Evolutionary conservation across 1,140 invertebrate genomes (phyloP).

Genomic region (Aethina tumida): DNA sequence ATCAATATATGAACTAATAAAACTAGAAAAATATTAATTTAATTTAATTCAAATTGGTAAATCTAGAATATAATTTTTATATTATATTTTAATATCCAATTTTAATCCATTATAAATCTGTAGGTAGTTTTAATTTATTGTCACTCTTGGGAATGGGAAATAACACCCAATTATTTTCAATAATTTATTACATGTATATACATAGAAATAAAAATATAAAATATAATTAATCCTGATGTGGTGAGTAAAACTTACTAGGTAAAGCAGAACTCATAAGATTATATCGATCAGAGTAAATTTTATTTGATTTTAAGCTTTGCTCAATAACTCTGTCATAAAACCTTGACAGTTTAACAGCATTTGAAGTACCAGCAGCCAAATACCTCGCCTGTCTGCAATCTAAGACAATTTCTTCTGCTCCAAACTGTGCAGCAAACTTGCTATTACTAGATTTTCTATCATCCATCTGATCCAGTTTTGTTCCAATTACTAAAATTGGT

Average conservation of each 20-base stretch:
- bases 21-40: no score
- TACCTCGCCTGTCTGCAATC: conserved; percentile 72
- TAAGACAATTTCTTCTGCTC: conserved; percentile 86
- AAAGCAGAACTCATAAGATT: conserved; percentile 24
- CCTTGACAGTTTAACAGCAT: conserved; percentile 80
- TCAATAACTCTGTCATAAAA: conserved; percentile 84
- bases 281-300: conserved; percentile 24
- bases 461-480: conserved; percentile 78
- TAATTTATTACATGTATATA: no score
- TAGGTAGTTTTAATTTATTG: no score
- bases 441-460: conserved; percentile 48
- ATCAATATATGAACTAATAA: no score
- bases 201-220: no score
- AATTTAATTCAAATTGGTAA: no score
- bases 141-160: no score
- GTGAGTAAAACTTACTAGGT: conserved; percentile 32
- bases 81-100: no score
- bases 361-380: conserved; percentile 83
- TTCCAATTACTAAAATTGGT: conserved; percentile 88
- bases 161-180: no score
- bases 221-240: conserved; percentile 32
- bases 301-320: conserved; percentile 20
- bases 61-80: no score
- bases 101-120: no score
- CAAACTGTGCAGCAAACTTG: conserved; percentile 74